Evolutionary conservation across 2,113 vertebrate species (phyloP), one percentile per base, ranked within the genome.

Genomic region (Macroglossus sobrinus): DNA sequence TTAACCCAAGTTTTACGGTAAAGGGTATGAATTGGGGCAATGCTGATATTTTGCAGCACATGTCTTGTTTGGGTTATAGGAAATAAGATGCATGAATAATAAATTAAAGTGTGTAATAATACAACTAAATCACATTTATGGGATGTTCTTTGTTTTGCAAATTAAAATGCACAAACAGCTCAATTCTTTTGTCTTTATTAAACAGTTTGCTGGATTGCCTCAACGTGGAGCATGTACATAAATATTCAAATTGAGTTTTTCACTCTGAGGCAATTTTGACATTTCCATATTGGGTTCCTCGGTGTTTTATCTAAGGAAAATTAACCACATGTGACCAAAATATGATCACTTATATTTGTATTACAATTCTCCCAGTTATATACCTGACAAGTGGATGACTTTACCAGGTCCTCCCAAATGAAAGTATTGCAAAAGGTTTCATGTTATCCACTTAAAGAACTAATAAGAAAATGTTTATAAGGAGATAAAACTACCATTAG

Each of bases 181-280:
- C 79, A 66, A 85, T 89, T 85, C 89, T 94, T 97, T 95, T 97
- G 96, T 98, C 94, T 94, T 91, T 95, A 97, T 97, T 97, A 97
- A 97, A 97, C 89, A 93, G 93, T 96, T 97, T 97, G 72, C 78
- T 93, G 91, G 75, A 84, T 95, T 95, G 93, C 81, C 91, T 97
- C 85, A 94, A 97, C 84, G 72, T 89, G 93, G 82, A 96, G 57
- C 85, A 40, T 91, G 95, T 57, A 93, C 93, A 97, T 97, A 97
- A 97, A 97, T 96, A 96, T 97, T 97, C 97, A 97, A 96, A 95
- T 93, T 93, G 96, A 97, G 93, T 93, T 96, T 97, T 96, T 97
- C 92, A 91, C 94, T 98, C 94, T 79, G 75, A 97, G 96, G 92
- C 94, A 97, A 90, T 97, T 97, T 93, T 97, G 96, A 95, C 94